A percentile compares a stretch with the other conserved stretches of the same genome.
Conservation (phyloP, 2,888 invertebrate species). For the Deroplatys truncata region DNA sequence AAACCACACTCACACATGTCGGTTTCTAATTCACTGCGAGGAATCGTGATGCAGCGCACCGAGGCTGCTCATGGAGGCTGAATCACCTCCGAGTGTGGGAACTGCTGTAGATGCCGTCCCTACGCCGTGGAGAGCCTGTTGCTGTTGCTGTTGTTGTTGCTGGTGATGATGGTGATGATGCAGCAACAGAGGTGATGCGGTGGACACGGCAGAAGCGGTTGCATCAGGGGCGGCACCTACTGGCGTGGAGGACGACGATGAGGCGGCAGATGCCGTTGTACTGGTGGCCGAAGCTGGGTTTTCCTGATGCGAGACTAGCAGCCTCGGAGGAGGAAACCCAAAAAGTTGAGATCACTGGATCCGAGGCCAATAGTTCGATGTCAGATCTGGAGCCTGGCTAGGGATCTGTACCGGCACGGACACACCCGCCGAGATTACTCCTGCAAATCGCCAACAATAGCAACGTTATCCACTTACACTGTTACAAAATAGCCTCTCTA, state of each 20-base stretch:
- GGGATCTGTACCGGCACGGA: constrained; percentile 91
- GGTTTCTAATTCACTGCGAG: not conserved
- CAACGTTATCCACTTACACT: not conserved
- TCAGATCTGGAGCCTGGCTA: constrained; percentile 74
- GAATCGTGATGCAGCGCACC: not conserved
- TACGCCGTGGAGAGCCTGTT: not conserved
- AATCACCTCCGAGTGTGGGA: constrained; percentile 12
- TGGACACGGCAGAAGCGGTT: constrained; percentile 33
- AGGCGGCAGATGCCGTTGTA: constrained; percentile 44
- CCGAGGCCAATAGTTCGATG: constrained; percentile 84
- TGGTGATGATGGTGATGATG: not conserved
- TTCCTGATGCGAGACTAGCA: constrained; percentile 50
- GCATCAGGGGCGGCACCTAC: constrained; percentile 44
- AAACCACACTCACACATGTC: not conserved
- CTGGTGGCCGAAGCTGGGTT: constrained; percentile 40
- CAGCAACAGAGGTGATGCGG: constrained; percentile 11
- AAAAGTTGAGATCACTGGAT: constrained; percentile 86
- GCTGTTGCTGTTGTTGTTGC: not conserved
- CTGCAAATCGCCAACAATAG: constrained; percentile 50
- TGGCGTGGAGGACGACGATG: constrained; percentile 44
- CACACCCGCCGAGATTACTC: constrained; percentile 88
- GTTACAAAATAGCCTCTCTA: no score
- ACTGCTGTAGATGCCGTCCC: not conserved
- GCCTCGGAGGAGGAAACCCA: constrained; percentile 54
- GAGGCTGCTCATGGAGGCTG: not conserved